phyloP scores from a whole-genome alignment of 2,113 vertebrate genomes.

The Piprites chloris region DNA sequence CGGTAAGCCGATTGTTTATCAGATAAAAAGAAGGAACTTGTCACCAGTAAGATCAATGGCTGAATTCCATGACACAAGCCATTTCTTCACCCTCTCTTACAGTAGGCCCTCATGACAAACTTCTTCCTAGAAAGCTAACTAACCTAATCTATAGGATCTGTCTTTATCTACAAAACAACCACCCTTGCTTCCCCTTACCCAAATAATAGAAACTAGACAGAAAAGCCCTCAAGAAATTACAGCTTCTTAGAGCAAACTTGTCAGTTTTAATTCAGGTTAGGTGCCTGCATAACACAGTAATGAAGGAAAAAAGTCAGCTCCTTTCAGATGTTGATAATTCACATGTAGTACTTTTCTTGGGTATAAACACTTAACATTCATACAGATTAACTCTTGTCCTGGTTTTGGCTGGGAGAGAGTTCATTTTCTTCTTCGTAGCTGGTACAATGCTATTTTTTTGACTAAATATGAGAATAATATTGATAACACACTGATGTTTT shows the following conservation, averaged over 20 bases:
- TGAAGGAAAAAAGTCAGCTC: slow-evolving; percentile 5
- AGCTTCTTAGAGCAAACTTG: slow-evolving; percentile 45
- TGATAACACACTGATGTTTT: neutral
- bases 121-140: neutral
- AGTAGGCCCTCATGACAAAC: neutral
- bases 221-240: neutral
- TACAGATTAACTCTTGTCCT: neutral
- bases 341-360: neutral
- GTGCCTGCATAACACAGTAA: neutral
- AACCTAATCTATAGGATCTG: neutral
- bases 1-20: neutral
- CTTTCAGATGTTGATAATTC: neutral
- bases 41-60: neutral
- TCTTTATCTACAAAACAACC: neutral
- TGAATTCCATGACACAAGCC: neutral
- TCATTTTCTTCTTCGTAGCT: neutral
- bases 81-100: neutral
- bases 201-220: neutral
- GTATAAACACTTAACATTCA: neutral
- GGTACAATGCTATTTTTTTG: neutral
- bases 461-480: neutral
- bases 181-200: neutral
- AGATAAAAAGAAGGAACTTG: neutral
- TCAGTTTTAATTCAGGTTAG: slow-evolving; percentile 45
- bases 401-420: neutral